Evolutionary conservation across 2,797 vertebrate genomes (phyloP).

Genomic region (Rhabdophis nuchalis): DNA sequence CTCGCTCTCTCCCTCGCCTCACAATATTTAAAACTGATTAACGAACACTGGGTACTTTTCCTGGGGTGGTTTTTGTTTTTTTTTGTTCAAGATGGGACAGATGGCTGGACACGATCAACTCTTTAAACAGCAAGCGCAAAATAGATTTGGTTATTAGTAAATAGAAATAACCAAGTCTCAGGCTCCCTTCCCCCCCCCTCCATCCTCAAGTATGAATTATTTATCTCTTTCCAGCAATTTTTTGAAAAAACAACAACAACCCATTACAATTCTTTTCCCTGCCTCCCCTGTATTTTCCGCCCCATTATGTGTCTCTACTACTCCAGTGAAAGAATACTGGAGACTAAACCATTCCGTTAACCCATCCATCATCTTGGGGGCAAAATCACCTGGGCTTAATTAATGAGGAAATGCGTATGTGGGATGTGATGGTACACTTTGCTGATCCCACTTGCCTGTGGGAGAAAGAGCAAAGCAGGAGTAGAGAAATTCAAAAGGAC

Average conservation of each 20-base stretch:
- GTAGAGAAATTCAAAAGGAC: neutral
- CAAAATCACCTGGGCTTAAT: constrained; percentile 1
- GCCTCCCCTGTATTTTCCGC: neutral
- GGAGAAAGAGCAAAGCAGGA: neutral
- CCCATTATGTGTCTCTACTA: neutral
- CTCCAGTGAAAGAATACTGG: neutral
- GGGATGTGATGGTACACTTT: neutral
- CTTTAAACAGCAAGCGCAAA: neutral
- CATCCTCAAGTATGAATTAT: neutral
- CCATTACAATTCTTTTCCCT: neutral
- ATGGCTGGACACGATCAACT: neutral
- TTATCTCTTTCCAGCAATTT: neutral
- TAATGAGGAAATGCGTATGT: neutral
- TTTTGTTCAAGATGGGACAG: neutral
- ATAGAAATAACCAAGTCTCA: neutral
- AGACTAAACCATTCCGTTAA: neutral
- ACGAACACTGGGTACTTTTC: neutral
- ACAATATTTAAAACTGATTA: neutral
- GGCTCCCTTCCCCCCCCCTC: no score
- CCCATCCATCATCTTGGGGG: neutral
- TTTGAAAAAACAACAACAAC: neutral
- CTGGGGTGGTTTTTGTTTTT: neutral
- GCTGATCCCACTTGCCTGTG: neutral
- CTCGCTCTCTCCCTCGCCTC: neutral
- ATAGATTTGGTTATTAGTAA: neutral